phyloP scores from a whole-genome alignment of 1,140 invertebrate genomes.

The Hylaeus volcanicus region DNA sequence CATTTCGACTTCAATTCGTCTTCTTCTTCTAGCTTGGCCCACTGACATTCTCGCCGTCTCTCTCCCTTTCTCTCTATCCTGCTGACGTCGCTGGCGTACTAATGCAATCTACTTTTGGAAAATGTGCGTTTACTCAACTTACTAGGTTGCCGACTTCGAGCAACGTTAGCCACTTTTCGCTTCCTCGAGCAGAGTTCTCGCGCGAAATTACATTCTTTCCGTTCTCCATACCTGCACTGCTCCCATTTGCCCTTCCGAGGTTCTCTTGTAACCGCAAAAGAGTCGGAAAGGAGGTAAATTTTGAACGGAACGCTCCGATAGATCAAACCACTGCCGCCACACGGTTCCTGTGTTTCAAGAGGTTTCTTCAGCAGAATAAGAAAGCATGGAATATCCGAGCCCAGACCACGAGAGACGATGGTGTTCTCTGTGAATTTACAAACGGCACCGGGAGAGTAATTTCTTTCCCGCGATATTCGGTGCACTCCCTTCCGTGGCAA shows the following conservation, averaged over 20 bases:
- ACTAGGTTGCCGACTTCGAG: not conserved
- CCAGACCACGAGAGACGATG: not conserved
- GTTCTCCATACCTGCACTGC: constrained; percentile 5
- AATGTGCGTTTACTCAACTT: constrained; percentile 14
- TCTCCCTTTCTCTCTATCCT: not conserved
- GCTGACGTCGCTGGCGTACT: not conserved
- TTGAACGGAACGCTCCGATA: not conserved
- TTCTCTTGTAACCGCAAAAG: not conserved
- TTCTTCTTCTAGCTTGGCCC: no score
- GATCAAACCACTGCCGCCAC: not conserved
- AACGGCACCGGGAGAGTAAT: constrained; percentile 11
- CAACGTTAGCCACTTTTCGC: not conserved
- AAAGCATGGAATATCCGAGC: constrained; percentile 2
- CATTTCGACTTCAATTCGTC: not conserved
- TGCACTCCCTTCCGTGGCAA: not conserved
- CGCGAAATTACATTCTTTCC: constrained; percentile 36
- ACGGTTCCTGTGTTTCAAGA: not conserved
- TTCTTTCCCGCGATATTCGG: constrained; percentile 16
- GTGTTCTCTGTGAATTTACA: not conserved
- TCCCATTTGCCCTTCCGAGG: no score
- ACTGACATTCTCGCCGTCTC: not conserved
- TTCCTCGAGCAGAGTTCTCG: not conserved
- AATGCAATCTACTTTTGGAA: constrained; percentile 16
- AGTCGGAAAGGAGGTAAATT: not conserved
- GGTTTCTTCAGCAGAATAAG: constrained; percentile 22